Evolutionary conservation across 2,113 vertebrate species (phyloP), one percentile per base, ranked within the genome.

Genomic region (Glaucidium brasilianum): DNA sequence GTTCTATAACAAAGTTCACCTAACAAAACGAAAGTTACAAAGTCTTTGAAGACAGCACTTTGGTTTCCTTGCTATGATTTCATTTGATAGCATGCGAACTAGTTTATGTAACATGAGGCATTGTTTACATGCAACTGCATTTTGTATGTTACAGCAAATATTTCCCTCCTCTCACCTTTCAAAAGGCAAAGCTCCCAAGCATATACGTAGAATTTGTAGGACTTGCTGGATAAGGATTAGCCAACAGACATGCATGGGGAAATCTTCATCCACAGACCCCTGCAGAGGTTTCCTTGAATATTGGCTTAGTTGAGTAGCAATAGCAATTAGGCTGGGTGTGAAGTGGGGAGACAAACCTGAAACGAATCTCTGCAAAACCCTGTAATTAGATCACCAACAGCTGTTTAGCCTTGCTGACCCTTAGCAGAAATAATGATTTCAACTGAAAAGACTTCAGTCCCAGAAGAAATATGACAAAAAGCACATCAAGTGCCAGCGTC

Each of bases 371-470:
- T 71, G 50, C 58, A 93, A 94, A 88, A 20, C 67, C 75, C 62
- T 76, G 67, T 90, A 96, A 96, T 95, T 93, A 94, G 53, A 95
- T 90, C 93, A 94, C 76, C 73, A 92, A 37, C 66, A 93, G 92
- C 85, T 90, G 74, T 75, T 95, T 92, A 93, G 75, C 96, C 81
- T 90, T 1, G 0, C 37, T 95, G 95, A 95, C 95, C 86, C 78
- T 72, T n/a, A 72, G 64, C 77, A 1, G 0, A 95, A 95, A 94
- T 45, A 88, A 91, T 77, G 27, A 94, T 94, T 95, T 85, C 64
- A 68, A 78, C 72, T 75, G 72, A 64, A 92, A 96, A 92, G 72
- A 62, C 60, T 94, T 75, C 69, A 30, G 53, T 95, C 92, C 73
- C 86, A 87, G 77, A 95, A 95, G 89, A 91, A 95, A 94, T 66